A percentile compares a stretch with the other conserved stretches of the same genome.
Evolutionary conservation across 2,888 invertebrate species (phyloP).

Genomic region (Himalopsyche kuldschensis): DNA sequence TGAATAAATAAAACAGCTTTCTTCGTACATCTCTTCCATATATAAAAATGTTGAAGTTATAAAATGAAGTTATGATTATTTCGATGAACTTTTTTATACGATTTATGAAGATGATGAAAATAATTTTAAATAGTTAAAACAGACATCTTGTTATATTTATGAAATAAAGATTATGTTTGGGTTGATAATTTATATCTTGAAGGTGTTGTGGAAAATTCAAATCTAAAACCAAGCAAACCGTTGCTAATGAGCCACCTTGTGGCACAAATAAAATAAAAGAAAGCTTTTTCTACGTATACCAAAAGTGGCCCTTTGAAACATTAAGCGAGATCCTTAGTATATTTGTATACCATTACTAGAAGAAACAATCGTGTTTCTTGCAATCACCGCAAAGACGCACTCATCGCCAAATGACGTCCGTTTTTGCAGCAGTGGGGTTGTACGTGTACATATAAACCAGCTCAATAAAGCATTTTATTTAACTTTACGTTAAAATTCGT

Average conservation of each 20-base stretch:
- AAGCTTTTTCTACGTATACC: background rate
- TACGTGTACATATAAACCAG: background rate
- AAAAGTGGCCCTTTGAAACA: background rate
- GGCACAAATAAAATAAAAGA: background rate
- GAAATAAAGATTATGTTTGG: too few species aligned
- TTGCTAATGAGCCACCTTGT: background rate
- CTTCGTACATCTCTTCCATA: too few species aligned
- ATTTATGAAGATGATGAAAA: too few species aligned
- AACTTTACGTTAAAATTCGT: too few species aligned
- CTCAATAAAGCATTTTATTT: background rate
- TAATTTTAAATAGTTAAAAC: too few species aligned
- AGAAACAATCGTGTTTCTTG: conserved; percentile 19
- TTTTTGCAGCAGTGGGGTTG: background rate
- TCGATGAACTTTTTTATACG: too few species aligned
- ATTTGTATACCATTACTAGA: conserved; percentile 18
- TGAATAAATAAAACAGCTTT: too few species aligned
- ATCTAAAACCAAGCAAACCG: background rate
- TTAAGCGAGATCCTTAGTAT: background rate
- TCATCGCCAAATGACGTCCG: background rate
- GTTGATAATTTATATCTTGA: background rate
- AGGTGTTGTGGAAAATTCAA: background rate
- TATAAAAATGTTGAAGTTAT: too few species aligned
- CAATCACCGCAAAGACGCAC: conserved; percentile 25
- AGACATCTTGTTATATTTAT: too few species aligned
- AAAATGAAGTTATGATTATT: too few species aligned